Conservation (phyloP, 2,113 vertebrate genomes). For the Pogonocichla stellata region DNA sequence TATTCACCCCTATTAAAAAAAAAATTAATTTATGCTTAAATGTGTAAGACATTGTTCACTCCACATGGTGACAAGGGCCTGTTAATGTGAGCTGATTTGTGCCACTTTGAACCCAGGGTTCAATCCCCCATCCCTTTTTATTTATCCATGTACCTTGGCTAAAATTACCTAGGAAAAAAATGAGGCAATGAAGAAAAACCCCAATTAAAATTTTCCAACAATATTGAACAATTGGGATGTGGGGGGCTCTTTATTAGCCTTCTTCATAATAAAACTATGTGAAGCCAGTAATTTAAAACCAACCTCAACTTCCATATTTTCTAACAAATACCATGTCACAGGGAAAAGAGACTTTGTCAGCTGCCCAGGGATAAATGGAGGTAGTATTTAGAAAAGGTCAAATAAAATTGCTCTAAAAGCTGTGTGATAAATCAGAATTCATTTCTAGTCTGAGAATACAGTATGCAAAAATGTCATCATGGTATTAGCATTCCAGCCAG, state of each 20-base stretch:
- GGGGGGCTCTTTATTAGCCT: not conserved
- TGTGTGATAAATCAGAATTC: constrained; percentile 20
- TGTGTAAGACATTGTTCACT: accelerated
- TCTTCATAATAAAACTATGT: not conserved
- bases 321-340: not conserved
- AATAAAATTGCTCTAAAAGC: constrained; percentile 38
- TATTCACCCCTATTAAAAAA: not conserved
- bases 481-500: not conserved
- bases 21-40: not conserved
- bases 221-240: not conserved
- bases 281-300: constrained; percentile 1
- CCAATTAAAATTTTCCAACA: not conserved
- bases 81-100: not conserved
- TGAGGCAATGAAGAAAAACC: not conserved
- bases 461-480: constrained; percentile 24
- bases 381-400: constrained; percentile 51
- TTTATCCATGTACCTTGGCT: not conserved
- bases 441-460: not conserved
- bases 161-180: not conserved
- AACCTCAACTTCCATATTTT: constrained; percentile 11
- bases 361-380: not conserved
- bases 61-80: not conserved
- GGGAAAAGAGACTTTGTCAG: constrained; percentile 6
- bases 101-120: not conserved
- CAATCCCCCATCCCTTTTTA: not conserved